Base-by-base conservation (phyloP, 2,888 invertebrate genomes). In the Leucophora obtusa region DNA sequence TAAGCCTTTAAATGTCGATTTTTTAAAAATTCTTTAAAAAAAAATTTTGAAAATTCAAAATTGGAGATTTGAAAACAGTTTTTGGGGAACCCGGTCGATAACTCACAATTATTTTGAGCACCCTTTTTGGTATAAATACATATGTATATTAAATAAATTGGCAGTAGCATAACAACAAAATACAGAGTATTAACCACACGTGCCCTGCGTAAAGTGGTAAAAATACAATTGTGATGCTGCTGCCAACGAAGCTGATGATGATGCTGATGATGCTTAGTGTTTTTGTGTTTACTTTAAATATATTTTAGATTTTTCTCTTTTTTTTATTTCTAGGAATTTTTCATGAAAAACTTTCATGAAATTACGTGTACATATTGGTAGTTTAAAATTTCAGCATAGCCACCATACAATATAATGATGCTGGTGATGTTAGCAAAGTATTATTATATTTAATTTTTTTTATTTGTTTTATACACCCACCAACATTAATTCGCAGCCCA, bases 361-460 rank as follows among this genome's bases (percentile, higher is more conserved):
- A 59, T 59, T 38, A 38, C 38, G 38, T 38, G 38, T 38, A 38
- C 8, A 4, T 21, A 21, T 21, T 4, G 21, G 4, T 72, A 58
- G 63, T 53, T 58, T 59, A 24, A 53, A 43, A 50, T 80, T 62
- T 68, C 68, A 65, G 62, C 53, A 72, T 59, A 71, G 38, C 63
- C 28, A 21, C 35, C 59, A 38, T 21, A 38, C 18, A 50, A 28
- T 28, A 7, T 35, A n/a, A 24, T 21, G 33, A 58, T 17, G 2
- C 50, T 50, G 56, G 47, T 75, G 63, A 38, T 51, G 63, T 24
- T 63, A 38, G 14, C 15, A 43, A 75, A 69, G 58, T 71, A 65
- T 71, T 53, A 33, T n/a, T 47, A 47, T 47, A 47, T n/a, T 4
- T 17, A 63, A 33, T 53, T 28, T 50, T 28, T 53, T 18, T 35